Evolutionary conservation across 2,797 vertebrate genomes (phyloP), one percentile per base, ranked within the genome.

Genomic region (Xerus rutilus): DNA sequence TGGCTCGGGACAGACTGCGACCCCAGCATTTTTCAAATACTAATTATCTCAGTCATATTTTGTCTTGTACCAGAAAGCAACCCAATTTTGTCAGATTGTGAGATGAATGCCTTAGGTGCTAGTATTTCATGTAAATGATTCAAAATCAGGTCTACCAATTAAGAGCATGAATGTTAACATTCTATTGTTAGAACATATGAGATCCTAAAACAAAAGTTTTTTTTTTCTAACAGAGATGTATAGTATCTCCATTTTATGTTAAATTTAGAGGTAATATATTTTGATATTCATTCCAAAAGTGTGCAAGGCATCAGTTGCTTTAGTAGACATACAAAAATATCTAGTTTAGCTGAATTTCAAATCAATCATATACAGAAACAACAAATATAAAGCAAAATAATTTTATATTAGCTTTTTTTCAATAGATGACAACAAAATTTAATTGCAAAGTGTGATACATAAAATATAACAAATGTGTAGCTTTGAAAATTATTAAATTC

Each of bases 41-140:
- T 18, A 73, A 86, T 92, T 62, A 52, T 54, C 43, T 93, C n/a
- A n/a, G 86, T 49, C 43, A 54, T 35, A 30, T 84, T 95, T 57
- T 85, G 78, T 43, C 39, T 64, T 39, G 35, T 65, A 30, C 13
- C 92, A 45, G 87, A 93, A 85, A 84, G 30, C 43, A 94, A 69
- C 65, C 65, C 15, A 64, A 82, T 49, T 59, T 65, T 86, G 70
- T 65, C 52, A 85, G 23, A 95, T 76, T 70, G 88, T 21, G 2
- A 59, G 64, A 43, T 54, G n/a, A 74, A 12, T 62, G 23, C 12
- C 11, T 81, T 76, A 54, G 54, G 35, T 69, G 62, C 39, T 72
- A 54, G 39, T 20, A 76, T 79, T 76, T 93, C 69, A 45, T 1
- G 0, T 86, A 78, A 94, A 49, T 47, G 25, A 86, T 17, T n/a